Base-by-base conservation (phyloP, 2,797 vertebrate genomes). In the Melanotaenia maccullochi region DNA sequence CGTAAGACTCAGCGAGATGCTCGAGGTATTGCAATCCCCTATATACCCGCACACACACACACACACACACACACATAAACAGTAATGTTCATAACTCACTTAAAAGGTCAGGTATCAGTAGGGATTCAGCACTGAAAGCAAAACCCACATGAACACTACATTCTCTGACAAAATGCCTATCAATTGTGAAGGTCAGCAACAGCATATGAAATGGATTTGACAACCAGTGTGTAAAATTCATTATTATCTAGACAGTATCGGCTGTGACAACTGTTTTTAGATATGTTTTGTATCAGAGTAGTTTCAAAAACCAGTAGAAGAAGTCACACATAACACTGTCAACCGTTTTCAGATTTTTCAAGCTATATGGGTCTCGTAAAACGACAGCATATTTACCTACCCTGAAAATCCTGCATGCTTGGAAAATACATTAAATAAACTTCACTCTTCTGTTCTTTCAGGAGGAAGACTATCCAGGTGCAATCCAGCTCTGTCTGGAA, bases 381-480 rank as follows among this genome's bases (percentile, higher is more conserved):
- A 35, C 60, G 14, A 9, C 25, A 25, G 24, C 44, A 55, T n/a
- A 35, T 11, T 22, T n/a, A 76, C 32, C 8, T 2, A 3, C 18
- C 12, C 6, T 9, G 28, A 42, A 42, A 60, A 5, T 47, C 3
- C 9, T n/a, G 25, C 68, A 1, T 59, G 61, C 57, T 44, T 56
- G 9, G 32, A 51, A 18, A 24, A 47, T 38, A 32, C 13, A 40
- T 44, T 57, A 24, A 44, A 71, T 65, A 1, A 1, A 68, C 35
- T 9, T 82, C 12, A 18, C n/a, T 24, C 52, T 25, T 71, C 18
- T 78, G 20, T 64, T 75, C n/a, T 64, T 68, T 58, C 70, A 99
- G 98, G 98, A 99, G 83, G 98, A 99, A 90, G 98, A 99, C 91
- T 99, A 98, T 80, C 97, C 98, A 76, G 98, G 97, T 86, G 98